A percentile compares a stretch with the other conserved stretches of the same genome.
These are phyloP conservation scores for Caenorhabditis japonica DNA, from an alignment of 2,888 invertebrate species.

Conservation along the genomic window DNA sequence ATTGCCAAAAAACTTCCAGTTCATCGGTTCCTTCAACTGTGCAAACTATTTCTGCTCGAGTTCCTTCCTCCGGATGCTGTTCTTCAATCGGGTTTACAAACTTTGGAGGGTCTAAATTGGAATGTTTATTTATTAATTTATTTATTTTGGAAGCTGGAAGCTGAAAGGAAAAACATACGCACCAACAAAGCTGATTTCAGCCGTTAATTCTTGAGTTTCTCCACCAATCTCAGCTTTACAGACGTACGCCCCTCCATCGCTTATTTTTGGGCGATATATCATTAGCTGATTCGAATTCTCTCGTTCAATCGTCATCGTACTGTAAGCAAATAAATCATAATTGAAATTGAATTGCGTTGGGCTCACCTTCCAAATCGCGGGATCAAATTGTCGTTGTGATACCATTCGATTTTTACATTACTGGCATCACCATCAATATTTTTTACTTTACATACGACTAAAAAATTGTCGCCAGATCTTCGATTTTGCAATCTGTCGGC, in stretches of 20 bases:
- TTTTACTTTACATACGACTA: constrained; percentile 62
- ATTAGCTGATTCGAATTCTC: constrained; percentile 62
- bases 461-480: constrained; percentile 61
- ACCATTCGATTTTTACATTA: constrained; percentile 65
- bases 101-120: constrained; percentile 64
- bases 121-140: neutral
- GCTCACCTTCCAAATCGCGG: constrained; percentile 60
- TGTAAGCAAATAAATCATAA: constrained; percentile 53
- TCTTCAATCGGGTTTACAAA: constrained; percentile 61
- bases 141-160: neutral
- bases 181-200: constrained; percentile 65
- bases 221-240: constrained; percentile 59
- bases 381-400: constrained; percentile 47
- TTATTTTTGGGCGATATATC: constrained; percentile 58
- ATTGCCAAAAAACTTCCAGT: constrained; percentile 69
- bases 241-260: constrained; percentile 60
- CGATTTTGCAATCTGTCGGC: constrained; percentile 60
- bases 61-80: constrained; percentile 70
- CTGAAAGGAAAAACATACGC: too few species aligned
- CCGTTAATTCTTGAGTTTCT: constrained; percentile 51
- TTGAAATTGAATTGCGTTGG: constrained; percentile 15
- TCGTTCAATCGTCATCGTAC: constrained; percentile 64
- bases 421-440: constrained; percentile 64
- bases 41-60: constrained; percentile 65
- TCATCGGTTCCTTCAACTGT: constrained; percentile 57